Evolutionary conservation across 2,797 vertebrate species (phyloP), one percentile per base, ranked within the genome.

Genomic region (Enteromius mattozi): DNA sequence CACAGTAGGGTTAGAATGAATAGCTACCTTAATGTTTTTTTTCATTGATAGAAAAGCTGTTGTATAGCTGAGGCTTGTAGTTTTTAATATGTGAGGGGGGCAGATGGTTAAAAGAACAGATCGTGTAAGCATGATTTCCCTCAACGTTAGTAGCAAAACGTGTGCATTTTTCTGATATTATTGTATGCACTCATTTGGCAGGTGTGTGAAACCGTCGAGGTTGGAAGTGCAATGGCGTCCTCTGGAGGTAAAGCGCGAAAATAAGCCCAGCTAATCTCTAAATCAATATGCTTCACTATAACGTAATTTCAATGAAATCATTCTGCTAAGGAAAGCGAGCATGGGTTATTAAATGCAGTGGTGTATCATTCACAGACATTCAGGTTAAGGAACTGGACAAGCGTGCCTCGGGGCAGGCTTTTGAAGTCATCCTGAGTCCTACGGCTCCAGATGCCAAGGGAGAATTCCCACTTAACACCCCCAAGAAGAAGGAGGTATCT

Each of bases 331-430:
- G 14, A n/a, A 24, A 42, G 66, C 37, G 19, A 61, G 10, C 69
- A 37, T 61, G 47, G 42, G 6, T 47, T 77, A 33, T 51, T 69
- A 61, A 78, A 61, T 27, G 27, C 33, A 30, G 6, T 45, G 6
- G 49, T 3, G 13, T 88, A 51, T 70, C 7, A 1, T 80, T 84
- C 68, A 7, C 87, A 99, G 98, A 97, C 16, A 95, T 99, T 82
- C 96, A 97, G 88, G 96, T 99, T 82, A 99, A 97, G 92, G 97
- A 99, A 90, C 92, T 99, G 93, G 97, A 96, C 91, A 99, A 96
- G 87, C 95, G 98, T 83, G 94, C 97, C 51, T 99, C 97, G 5
- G 97, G 98, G 86, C 97, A 99, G 79, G 97, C 98, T 0, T 99
- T 99, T 91, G 97, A 99, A 92, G 95, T 99, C 90, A 97, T 99